Percentiles rank a stretch among this genome's conserved stretches.
Evolutionary conservation across 35 echinoderm and acorn worm genomes (phyloP).

Genomic region (Chiridota heheva): DNA sequence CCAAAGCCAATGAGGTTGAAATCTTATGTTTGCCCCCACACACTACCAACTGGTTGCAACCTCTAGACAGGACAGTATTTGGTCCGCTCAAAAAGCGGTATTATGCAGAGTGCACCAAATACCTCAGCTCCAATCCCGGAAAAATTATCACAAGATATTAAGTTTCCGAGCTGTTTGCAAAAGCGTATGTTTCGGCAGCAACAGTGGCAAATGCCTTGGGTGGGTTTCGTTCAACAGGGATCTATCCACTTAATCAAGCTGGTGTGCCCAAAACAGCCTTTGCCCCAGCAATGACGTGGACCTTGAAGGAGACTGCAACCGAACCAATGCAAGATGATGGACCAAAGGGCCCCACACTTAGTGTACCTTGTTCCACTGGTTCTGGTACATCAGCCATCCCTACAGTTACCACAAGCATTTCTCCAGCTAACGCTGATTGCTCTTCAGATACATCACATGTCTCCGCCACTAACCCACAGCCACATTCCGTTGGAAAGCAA

Average conservation of each 20-base stretch:
- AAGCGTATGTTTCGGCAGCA: conserved; percentile 15
- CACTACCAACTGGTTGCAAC: conserved; percentile 41
- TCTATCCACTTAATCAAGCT: conserved; percentile 44
- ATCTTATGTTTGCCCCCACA: conserved; percentile 36
- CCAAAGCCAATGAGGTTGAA: conserved; percentile 14
- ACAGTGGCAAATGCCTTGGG: conserved; percentile 22
- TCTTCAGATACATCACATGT: too few species aligned
- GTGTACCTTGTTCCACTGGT: too few species aligned
- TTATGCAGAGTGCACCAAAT: conserved; percentile 22
- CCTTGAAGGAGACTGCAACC: conserved; percentile 3
- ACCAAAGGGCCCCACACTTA: not conserved
- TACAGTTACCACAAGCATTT: too few species aligned
- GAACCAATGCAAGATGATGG: not conserved
- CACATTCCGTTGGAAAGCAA: too few species aligned
- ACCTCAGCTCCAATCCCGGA: conserved; percentile 6
- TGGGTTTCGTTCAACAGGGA: conserved; percentile 23
- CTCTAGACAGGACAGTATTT: conserved; percentile 54
- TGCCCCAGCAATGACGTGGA: conserved; percentile 27
- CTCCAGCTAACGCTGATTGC: too few species aligned
- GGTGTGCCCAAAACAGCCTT: conserved; percentile 22
- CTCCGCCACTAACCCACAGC: too few species aligned
- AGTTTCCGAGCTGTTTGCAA: conserved; percentile 36
- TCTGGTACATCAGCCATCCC: too few species aligned
- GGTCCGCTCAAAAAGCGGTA: conserved; percentile 32
- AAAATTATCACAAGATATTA: conserved; percentile 38